phyloP scores from a whole-genome alignment of 1,140 invertebrate genomes.

The Chironomus tepperi region DNA sequence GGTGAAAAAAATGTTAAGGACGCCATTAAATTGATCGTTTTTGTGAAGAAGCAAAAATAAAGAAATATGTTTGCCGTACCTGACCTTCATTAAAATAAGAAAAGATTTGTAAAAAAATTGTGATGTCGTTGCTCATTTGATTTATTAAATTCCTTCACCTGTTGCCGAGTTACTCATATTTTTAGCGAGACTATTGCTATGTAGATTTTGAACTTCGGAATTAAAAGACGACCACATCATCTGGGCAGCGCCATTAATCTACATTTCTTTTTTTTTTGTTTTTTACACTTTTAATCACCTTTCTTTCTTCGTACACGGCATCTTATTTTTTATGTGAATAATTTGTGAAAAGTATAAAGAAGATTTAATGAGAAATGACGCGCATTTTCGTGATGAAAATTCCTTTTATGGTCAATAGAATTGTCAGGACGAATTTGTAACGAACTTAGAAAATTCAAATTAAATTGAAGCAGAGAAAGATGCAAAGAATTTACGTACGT shows the following conservation, averaged over 20 bases:
- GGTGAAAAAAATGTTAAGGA: slow-evolving; percentile 21
- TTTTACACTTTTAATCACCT: neutral
- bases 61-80: neutral
- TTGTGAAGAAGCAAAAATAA: neutral
- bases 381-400: neutral
- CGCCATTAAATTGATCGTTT: neutral
- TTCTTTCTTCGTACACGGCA: neutral
- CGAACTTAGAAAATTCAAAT: too few species aligned
- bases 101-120: neutral
- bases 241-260: neutral
- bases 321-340: neutral
- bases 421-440: too few species aligned
- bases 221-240: neutral
- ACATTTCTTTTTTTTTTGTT: neutral
- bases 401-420: too few species aligned
- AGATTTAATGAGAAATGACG: neutral
- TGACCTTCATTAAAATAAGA: slow-evolving; percentile 17
- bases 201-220: neutral
- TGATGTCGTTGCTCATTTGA: neutral
- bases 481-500: too few species aligned
- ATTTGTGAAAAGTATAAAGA: neutral
- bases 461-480: too few species aligned
- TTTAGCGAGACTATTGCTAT: neutral
- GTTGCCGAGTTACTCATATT: neutral
- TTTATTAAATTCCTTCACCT: slow-evolving; percentile 22